Percentiles rank a stretch among this genome's conserved stretches.
Conservation (phyloP, 2,797 vertebrate genomes). For the Protonibea diacanthus region DNA sequence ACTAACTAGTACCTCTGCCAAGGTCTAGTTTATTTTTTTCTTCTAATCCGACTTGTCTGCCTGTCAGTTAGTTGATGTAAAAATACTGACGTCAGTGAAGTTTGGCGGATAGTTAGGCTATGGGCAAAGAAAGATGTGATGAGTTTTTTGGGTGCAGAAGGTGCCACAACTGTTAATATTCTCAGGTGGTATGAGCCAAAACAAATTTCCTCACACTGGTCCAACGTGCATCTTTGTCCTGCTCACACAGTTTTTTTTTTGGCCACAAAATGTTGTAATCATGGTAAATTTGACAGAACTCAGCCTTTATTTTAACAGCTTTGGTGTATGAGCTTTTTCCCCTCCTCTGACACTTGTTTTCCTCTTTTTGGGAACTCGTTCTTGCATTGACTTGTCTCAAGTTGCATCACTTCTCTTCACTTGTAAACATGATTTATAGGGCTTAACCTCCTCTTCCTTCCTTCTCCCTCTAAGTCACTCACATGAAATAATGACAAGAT, state of each 20-base stretch:
- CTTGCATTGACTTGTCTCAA: constrained; percentile 39
- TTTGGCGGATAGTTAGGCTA: background rate
- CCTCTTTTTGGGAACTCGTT: constrained; percentile 32
- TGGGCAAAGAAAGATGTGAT: background rate
- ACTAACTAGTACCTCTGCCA: background rate
- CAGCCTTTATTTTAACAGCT: no score
- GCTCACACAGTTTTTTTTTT: background rate
- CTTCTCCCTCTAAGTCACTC: background rate
- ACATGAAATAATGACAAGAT: constrained; percentile 20
- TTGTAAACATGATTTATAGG: constrained; percentile 20
- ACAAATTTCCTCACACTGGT: background rate
- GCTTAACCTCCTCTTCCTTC: constrained; percentile 5
- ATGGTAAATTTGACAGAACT: background rate
- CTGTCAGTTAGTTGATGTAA: background rate
- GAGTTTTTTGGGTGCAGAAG: background rate
- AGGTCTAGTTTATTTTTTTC: background rate
- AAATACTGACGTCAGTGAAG: background rate
- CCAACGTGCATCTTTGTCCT: background rate
- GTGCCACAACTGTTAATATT: background rate
- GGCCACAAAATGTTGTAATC: background rate
- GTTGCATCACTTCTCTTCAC: constrained; percentile 33
- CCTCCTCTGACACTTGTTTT: constrained; percentile 29
- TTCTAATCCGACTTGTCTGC: background rate
- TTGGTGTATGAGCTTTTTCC: background rate
- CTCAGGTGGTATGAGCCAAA: background rate